Evolutionary conservation across 2,888 invertebrate species (phyloP), one percentile per base, ranked within the genome.

Genomic region (Xestia c-nigrum): DNA sequence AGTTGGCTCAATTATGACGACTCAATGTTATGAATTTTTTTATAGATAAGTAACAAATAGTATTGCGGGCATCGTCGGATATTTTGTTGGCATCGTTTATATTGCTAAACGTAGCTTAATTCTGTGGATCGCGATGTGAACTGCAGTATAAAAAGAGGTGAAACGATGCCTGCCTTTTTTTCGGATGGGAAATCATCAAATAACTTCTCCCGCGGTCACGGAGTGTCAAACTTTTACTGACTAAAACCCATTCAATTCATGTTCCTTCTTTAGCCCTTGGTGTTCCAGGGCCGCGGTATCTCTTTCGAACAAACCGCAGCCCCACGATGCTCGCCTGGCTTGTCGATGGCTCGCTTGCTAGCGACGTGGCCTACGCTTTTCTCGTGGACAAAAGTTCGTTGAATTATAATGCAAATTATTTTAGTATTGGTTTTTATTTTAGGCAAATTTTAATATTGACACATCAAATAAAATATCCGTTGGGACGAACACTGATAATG

Each of bases 401-500:
- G 57, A 57, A 52, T 52, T 52, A 52, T 57, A 57, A 57, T 57
- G 57, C 24, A 57, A 57, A 57, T 57, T 57, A 57, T n/a, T 57
- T 57, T 24, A 57, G 57, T n/a, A 57, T 57, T 57, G 57, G 57
- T 57, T 57, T 57, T 57, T 57, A 57, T 57, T 57, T 57, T 57
- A 57, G 57, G 57, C 57, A 57, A n/a, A 57, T 57, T 57, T 57
- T 57, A n/a, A 57, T n/a, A 57, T 57, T 57, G 57, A 57, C 57
- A 57, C 57, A n/a, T 57, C 57, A 57, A 57, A 57, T 57, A 57
- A 57, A 57, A 57, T 57, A 57, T n/a, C 57, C 57, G n/a, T 57
- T 57, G 57, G 57, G 57, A 40, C 63, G 63, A 63, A 63, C 63
- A 63, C 63, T 63, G 63, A 4, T 63, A 63, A 63, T 40, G 63